Conservation (phyloP, 2,888 invertebrate genomes). For the Diadegma fenestrale region DNA sequence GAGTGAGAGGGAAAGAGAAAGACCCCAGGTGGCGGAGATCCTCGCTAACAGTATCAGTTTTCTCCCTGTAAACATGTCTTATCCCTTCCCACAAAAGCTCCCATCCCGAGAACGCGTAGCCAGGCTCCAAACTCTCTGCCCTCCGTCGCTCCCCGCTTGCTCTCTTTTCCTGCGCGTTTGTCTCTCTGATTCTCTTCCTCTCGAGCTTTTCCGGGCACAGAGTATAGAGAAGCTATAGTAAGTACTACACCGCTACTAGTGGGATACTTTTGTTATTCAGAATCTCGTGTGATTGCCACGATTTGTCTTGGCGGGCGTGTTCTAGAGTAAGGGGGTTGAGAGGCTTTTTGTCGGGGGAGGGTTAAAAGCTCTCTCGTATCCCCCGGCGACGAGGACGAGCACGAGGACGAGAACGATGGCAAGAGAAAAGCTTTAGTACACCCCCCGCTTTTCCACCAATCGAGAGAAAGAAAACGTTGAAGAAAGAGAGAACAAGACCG, state of each 20-base stretch:
- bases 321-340: conserved; percentile 24
- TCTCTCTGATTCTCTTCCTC: conserved; percentile 25
- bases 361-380: conserved; percentile 54
- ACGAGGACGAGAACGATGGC: conserved; percentile 33
- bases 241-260: conserved; percentile 57
- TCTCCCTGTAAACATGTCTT: conserved; percentile 74
- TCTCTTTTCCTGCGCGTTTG: background rate
- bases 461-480: conserved; percentile 30
- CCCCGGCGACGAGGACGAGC: conserved; percentile 38
- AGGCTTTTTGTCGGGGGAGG: conserved; percentile 40
- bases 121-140: conserved; percentile 38
- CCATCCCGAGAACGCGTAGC: conserved; percentile 50
- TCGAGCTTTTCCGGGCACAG: conserved; percentile 38
- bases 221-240: conserved; percentile 40
- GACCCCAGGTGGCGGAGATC: conserved; percentile 72
- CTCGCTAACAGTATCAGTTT: conserved; percentile 74
- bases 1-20: conserved; percentile 37
- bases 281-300: conserved; percentile 74
- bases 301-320: conserved; percentile 71
- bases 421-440: conserved; percentile 58
- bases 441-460: conserved; percentile 64
- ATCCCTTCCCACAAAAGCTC: conserved; percentile 69
- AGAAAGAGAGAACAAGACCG: background rate
- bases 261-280: conserved; percentile 75
- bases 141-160: background rate